Base-by-base conservation (phyloP, 2,113 vertebrate genomes). In the Maccullochella peelii region DNA sequence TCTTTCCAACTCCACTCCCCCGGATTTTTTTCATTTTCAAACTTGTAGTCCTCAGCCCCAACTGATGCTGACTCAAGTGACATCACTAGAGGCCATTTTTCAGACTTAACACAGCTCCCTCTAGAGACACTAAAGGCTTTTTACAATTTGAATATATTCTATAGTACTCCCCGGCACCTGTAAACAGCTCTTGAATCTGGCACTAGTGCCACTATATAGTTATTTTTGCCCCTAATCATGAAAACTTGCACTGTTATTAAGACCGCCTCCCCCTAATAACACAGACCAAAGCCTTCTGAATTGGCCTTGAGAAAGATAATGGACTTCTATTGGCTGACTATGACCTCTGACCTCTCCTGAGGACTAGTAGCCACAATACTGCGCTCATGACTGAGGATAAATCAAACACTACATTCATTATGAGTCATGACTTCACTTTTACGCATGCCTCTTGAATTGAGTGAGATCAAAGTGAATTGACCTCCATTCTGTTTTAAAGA, bases 401-500 rank as follows among this genome's bases (percentile, higher is more conserved):
- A 80, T 27, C n/a, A 44, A 83, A 57, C 6, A 30, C 66, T 49
- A 57, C 23, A 61, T 79, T 75, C 12, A 50, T 58, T 49, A 71
- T 25, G 55, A 66, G 33, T 76, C 72, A 42, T 23, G 47, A 72
- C 38, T 54, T 36, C 8, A 49, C 27, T 73, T 16, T 30, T 7
- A 68, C 36, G n/a, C 12, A 30, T 33, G 72, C 14, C 62, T 66
- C 50, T 68, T 50, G 57, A 58, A 83, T 16, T 20, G n/a, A 72
- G 27, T 23, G 71, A 47, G 38, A 57, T 55, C 69, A 75, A 76
- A 80, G 72, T 33, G 23, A 73, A 65, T 63, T 44, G 66, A 79
- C 47, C 79, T 82, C 21, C 15, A 15, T 42, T 75, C 50, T 20
- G 30, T 66, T 30, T 79, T 62, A 62, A 76, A 69, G 77, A 77